Base-by-base conservation (phyloP, 2,113 vertebrate genomes). In the Nibea coibor region DNA sequence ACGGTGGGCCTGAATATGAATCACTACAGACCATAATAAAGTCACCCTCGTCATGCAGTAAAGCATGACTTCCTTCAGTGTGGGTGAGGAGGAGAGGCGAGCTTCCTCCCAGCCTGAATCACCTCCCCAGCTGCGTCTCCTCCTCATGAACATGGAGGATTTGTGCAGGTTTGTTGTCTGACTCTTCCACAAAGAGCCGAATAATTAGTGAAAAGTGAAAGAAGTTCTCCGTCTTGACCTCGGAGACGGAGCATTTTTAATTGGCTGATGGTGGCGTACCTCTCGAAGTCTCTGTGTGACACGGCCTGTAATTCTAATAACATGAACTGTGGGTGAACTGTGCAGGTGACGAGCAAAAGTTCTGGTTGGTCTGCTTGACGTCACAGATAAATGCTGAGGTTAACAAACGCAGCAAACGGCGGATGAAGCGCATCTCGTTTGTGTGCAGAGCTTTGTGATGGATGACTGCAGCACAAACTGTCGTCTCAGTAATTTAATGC, bases 301-400 rank as follows among this genome's bases (percentile, higher is more conserved):
- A 91, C 86, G 80, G 61, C 28, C 81, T 61, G 83, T 85, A 82
- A 73, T 59, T 82, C 84, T 78, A 89, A 90, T 56, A 88, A 86
- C 87, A 72, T 90, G 87, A 93, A 92, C 92, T 91, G 77, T 47
- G 69, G 10, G 20, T 92, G 91, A 93, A 91, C 91, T 75, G 39
- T n/a, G 62, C 2, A 0, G 59, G 72, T 87, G 75, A 53, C 83
- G 66, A 87, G 73, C 56, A 70, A 63, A 31, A 31, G 31, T 35
- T 88, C 72, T 77, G n/a, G 48, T 63, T 63, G 45, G 70, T 73
- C 16, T 0, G 45, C 74, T 83, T 45, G 20, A 71, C 68, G 70
- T 78, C 31, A 35, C 51, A 87, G 79, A 89, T 89, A 84, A 83
- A 84, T 68, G 12, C 45, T 22, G 84, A 80, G 75, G 78, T 74